These are phyloP conservation scores for Tenthredo amoena DNA, from an alignment of 2,888 invertebrate species.

Conservation along the genomic window DNA sequence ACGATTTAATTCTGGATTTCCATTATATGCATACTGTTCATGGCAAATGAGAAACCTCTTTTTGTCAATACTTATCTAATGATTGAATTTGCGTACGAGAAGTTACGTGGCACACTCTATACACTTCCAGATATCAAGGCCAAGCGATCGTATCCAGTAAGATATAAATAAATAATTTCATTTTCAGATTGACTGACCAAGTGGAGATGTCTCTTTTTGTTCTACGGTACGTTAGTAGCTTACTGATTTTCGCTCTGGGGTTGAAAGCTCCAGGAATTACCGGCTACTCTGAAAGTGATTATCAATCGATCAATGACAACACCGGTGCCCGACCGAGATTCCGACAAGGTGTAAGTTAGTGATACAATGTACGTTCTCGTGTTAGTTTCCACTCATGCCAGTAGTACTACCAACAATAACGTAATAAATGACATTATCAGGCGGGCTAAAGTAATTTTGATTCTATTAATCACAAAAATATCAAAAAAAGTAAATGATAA, in stretches of 20 bases:
- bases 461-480: too few species aligned
- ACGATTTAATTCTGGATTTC: too few species aligned
- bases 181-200: slow-evolving; percentile 86
- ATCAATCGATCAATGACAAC: slow-evolving; percentile 64
- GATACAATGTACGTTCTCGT: not conserved
- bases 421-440: too few species aligned
- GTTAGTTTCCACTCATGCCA: not conserved
- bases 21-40: too few species aligned
- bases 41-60: not conserved
- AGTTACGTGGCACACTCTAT: not conserved
- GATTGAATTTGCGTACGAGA: not conserved
- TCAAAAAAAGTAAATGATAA: too few species aligned
- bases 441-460: too few species aligned
- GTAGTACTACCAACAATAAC: not conserved
- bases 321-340: slow-evolving; percentile 65
- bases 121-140: not conserved
- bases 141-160: slow-evolving; percentile 8
- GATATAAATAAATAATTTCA: slow-evolving; percentile 55
- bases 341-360: slow-evolving; percentile 73
- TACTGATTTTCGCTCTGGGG: slow-evolving; percentile 91
- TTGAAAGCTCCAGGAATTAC: slow-evolving; percentile 92
- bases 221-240: slow-evolving; percentile 87
- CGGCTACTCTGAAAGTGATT: slow-evolving; percentile 62
- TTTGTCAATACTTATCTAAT: not conserved
- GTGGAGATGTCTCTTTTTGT: slow-evolving; percentile 94